Percentiles rank a stretch among this genome's conserved stretches.
These are phyloP conservation scores for Lamellibrachia luymesi DNA, from an alignment of 1,140 invertebrate species.

Conservation along the genomic window DNA sequence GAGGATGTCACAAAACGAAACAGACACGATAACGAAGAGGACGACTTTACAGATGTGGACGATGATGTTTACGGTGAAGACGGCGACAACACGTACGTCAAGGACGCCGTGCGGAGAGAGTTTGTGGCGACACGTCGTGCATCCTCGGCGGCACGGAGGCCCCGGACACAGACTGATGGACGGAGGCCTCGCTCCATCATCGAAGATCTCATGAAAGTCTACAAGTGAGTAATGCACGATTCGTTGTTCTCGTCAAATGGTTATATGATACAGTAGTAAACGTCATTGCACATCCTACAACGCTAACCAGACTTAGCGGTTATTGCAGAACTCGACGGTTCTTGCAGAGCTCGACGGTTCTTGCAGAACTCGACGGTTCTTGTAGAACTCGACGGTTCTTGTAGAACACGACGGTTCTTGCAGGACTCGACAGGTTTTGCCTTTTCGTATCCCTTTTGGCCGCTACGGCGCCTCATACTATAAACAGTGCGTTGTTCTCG, in stretches of 20 bases:
- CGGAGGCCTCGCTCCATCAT: not conserved
- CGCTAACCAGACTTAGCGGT: no score
- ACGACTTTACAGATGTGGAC: not conserved
- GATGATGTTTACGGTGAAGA: not conserved
- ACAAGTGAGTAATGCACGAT: not conserved
- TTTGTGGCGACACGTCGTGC: not conserved
- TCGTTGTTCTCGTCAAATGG: not conserved
- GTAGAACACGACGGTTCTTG: no score
- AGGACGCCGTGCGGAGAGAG: not conserved
- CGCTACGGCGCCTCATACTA: no score
- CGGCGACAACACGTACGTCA: not conserved
- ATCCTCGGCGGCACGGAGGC: not conserved
- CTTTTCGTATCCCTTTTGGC: no score
- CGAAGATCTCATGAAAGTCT: not conserved
- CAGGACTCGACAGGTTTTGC: no score
- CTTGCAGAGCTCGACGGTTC: no score
- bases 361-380: no score
- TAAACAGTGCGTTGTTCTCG: no score
- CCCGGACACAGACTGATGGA: not conserved
- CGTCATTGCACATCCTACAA: no score
- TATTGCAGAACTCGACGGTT: no score
- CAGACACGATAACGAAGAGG: not conserved
- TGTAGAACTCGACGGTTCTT: no score
- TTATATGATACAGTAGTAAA: no score
- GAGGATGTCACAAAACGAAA: not conserved